A percentile compares a stretch with the other conserved stretches of the same genome.
These are phyloP conservation scores for Arremon brunneinucha DNA, from an alignment of 2,797 vertebrate genomes.

Conservation along the genomic window DNA sequence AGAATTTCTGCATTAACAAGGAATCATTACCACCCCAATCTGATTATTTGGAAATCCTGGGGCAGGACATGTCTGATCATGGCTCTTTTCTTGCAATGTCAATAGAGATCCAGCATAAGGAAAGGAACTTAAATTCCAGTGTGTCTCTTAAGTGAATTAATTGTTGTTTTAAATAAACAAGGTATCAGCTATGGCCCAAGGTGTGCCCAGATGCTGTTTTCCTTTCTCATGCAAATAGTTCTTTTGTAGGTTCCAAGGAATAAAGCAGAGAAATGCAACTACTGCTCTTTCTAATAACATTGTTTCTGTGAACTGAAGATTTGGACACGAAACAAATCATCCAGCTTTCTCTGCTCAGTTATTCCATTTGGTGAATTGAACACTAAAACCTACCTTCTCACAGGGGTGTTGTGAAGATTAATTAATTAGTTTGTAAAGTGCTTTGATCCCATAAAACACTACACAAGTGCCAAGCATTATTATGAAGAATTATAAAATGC, in stretches of 20 bases:
- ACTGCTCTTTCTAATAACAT: background rate
- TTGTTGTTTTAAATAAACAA: background rate
- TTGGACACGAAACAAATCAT: background rate
- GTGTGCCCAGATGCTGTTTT: background rate
- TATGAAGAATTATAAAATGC: constrained; percentile 14
- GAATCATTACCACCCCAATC: fast-evolving
- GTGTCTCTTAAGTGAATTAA: background rate
- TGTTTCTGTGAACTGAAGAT: background rate
- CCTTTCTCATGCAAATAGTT: background rate
- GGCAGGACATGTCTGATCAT: background rate
- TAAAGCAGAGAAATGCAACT: background rate
- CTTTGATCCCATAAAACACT: constrained; percentile 20
- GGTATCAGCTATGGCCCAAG: background rate
- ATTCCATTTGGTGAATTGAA: background rate
- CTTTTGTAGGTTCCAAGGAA: background rate
- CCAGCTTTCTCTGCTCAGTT: background rate
- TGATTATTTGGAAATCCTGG: background rate
- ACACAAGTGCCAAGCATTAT: background rate
- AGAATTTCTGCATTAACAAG: background rate
- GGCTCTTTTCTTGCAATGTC: background rate
- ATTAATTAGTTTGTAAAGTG: constrained; percentile 31
- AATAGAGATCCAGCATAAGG: background rate
- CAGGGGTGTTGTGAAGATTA: constrained; percentile 23
- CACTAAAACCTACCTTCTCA: background rate
- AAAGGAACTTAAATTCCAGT: background rate